phyloP scores from a whole-genome alignment of 2,797 vertebrate species.

The Spizella passerina region DNA sequence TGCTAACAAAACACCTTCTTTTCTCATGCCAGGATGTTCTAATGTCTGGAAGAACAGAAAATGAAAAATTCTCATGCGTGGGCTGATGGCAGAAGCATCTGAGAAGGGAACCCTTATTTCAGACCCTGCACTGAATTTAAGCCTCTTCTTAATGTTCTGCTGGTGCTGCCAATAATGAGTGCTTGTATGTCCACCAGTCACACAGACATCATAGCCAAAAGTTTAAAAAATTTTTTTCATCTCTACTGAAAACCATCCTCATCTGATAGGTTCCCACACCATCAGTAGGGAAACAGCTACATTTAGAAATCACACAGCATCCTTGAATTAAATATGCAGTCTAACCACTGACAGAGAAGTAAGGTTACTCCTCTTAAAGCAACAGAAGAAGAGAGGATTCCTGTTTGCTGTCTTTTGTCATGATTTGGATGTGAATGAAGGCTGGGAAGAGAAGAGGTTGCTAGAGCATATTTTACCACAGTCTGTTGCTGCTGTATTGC shows the following conservation, averaged over 20 bases:
- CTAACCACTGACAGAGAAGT: neutral
- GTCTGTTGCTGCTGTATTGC: neutral
- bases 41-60: neutral
- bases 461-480: neutral
- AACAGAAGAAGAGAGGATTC: neutral
- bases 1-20: neutral
- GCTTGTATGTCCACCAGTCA: fast-evolving
- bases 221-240: neutral
- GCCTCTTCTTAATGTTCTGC: neutral
- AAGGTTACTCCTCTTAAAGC: neutral
- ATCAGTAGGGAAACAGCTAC: neutral
- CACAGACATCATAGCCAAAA: neutral
- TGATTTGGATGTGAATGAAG: neutral
- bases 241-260: neutral
- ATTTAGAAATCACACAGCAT: neutral
- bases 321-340: neutral
- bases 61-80: neutral
- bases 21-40: neutral
- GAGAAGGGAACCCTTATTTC: neutral
- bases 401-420: neutral
- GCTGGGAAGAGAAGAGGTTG: neutral
- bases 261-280: neutral
- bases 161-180: neutral
- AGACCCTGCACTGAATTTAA: neutral
- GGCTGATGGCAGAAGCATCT: neutral